Conservation (phyloP, 2,888 invertebrate genomes). For the Acronicta leporina region DNA sequence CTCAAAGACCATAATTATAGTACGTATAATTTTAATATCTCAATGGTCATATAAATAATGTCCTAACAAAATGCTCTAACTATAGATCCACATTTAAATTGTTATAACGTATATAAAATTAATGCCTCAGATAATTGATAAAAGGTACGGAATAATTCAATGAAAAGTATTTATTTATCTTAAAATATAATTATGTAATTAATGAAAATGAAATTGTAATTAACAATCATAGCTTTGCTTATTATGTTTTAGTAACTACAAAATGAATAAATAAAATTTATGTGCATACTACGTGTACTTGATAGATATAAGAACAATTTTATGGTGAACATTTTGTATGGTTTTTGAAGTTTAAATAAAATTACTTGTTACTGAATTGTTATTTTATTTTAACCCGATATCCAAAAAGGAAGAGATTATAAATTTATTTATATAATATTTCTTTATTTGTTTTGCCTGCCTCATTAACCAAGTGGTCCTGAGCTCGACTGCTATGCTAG, state of each 20-base stretch:
- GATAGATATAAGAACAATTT: slow-evolving; percentile 42
- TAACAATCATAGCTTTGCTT: slow-evolving; percentile 59
- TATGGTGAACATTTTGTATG: slow-evolving; percentile 54
- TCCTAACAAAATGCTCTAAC: too few relatives aligned
- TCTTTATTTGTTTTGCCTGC: too few relatives aligned
- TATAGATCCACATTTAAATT: too few relatives aligned
- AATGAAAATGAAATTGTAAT: slow-evolving; percentile 43
- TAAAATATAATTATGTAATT: slow-evolving; percentile 16
- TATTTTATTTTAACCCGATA: slow-evolving; percentile 34
- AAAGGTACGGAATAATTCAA: slow-evolving; percentile 31
- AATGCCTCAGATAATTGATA: background rate
- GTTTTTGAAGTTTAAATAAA: slow-evolving; percentile 62
- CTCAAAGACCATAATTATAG: background rate
- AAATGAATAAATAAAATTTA: slow-evolving; percentile 21
- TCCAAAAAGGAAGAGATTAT: too few relatives aligned
- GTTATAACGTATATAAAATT: slow-evolving; percentile 9
- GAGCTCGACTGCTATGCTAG: too few relatives aligned
- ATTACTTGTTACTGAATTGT: slow-evolving; percentile 55
- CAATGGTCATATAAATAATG: too few relatives aligned
- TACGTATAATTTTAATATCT: background rate
- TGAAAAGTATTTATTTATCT: slow-evolving; percentile 21
- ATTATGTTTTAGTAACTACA: slow-evolving; percentile 48
- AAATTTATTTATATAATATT: too few relatives aligned
- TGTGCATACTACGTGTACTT: slow-evolving; percentile 47
- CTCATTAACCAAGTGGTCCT: too few relatives aligned